Evolutionary conservation across 1,140 invertebrate genomes (phyloP).

Genomic region (Latrodectus geometricus): DNA sequence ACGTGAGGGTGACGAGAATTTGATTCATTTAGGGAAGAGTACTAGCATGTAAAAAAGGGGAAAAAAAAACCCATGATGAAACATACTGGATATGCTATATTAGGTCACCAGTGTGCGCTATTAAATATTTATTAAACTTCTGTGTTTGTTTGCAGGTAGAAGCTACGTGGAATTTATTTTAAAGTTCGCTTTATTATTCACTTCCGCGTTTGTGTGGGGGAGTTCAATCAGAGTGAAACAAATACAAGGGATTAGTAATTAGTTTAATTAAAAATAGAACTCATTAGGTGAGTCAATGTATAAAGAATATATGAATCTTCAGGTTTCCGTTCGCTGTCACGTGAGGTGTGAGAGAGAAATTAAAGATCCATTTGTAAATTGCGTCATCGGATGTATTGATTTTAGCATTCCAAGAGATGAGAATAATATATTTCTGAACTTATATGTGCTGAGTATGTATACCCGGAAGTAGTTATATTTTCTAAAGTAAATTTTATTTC

Average conservation of each 20-base stretch:
- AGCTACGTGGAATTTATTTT: neutral
- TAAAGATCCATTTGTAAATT: neutral
- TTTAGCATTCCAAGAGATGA: neutral
- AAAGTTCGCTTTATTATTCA: neutral
- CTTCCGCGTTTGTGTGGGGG: neutral
- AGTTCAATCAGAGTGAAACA: neutral
- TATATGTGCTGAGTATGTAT: too few relatives aligned
- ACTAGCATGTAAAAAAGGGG: neutral
- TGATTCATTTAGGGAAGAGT: neutral
- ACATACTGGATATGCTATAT: neutral
- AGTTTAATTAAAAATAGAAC: neutral
- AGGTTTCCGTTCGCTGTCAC: neutral
- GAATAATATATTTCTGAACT: too few relatives aligned
- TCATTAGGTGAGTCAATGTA: neutral
- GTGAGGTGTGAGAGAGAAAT: neutral
- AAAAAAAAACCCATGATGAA: neutral
- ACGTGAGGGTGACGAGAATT: constrained; percentile 25
- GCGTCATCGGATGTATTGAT: neutral
- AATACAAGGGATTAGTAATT: neutral
- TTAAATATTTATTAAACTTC: neutral
- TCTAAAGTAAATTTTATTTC: too few relatives aligned
- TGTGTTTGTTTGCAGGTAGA: neutral
- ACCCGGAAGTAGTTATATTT: too few relatives aligned
- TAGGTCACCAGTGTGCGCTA: neutral
- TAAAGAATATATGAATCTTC: neutral